Conservation (phyloP, 2,888 invertebrate genomes). For the Icerya purchasi region DNA sequence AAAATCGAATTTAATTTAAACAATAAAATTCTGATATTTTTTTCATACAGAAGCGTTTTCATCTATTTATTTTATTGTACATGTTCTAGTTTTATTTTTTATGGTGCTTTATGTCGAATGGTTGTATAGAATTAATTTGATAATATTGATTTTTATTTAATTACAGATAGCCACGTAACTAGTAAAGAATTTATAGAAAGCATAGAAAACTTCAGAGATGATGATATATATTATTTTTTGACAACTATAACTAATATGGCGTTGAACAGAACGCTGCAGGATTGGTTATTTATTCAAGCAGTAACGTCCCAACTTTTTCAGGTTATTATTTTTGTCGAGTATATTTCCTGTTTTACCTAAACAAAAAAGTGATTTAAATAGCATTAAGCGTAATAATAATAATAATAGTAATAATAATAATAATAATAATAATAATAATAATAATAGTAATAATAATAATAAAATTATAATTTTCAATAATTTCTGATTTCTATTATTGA, state of each 20-base stretch:
- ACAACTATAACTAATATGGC: slow-evolving; percentile 65
- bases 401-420: background rate
- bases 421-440: slow-evolving; percentile 2
- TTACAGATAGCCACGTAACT: slow-evolving; percentile 9
- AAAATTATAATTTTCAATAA: too few species aligned
- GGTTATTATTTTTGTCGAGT: slow-evolving; percentile 26
- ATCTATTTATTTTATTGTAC: too few species aligned
- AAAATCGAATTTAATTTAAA: too few species aligned
- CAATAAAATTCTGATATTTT: too few species aligned
- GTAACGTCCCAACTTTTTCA: slow-evolving; percentile 46
- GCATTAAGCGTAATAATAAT: background rate
- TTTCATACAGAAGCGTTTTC: too few species aligned
- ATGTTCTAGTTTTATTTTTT: too few species aligned
- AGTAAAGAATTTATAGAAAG: slow-evolving; percentile 36
- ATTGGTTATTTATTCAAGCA: slow-evolving; percentile 40
- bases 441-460: slow-evolving; percentile 3
- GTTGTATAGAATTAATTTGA: too few species aligned
- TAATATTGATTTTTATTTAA: too few species aligned
- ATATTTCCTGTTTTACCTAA: background rate
- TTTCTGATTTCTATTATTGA: too few species aligned
- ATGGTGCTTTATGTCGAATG: too few species aligned
- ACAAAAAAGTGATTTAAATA: background rate
- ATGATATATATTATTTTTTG: slow-evolving; percentile 52
- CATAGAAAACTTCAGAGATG: slow-evolving; percentile 38
- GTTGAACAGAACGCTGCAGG: slow-evolving; percentile 34